Percentiles rank a stretch among this genome's conserved stretches.
These are phyloP conservation scores for Acleris literana DNA, from an alignment of 2,888 invertebrate genomes.

Conservation along the genomic window DNA sequence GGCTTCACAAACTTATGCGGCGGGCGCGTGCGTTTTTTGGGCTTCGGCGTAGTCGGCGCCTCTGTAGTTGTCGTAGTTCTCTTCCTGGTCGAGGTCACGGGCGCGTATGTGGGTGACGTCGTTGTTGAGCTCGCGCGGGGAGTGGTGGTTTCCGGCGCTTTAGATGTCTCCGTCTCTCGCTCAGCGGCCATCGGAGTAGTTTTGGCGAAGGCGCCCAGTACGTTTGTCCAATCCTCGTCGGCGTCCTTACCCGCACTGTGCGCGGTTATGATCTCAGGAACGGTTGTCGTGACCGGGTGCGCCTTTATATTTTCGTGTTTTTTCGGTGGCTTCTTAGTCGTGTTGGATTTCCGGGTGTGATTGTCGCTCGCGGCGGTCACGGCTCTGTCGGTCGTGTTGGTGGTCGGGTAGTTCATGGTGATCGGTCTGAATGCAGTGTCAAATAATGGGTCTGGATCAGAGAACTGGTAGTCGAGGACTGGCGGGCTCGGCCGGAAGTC, in stretches of 20 bases:
- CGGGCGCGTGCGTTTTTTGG: slow-evolving; percentile 70
- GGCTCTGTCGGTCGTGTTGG: slow-evolving; percentile 46
- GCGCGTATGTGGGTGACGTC: slow-evolving; percentile 37
- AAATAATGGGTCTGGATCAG: slow-evolving; percentile 59
- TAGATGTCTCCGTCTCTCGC: slow-evolving; percentile 52
- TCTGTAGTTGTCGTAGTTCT: slow-evolving; percentile 47
- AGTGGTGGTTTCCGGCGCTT: slow-evolving; percentile 48
- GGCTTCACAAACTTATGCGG: slow-evolving; percentile 66
- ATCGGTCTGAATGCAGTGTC: slow-evolving; percentile 73
- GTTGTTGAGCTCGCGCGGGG: slow-evolving; percentile 45
- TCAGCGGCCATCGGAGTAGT: slow-evolving; percentile 71
- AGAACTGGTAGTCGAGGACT: slow-evolving; percentile 64
- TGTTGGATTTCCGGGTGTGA: slow-evolving; percentile 52
- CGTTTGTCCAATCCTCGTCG: slow-evolving; percentile 65
- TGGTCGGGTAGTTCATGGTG: slow-evolving; percentile 53
- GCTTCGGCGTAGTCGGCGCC: slow-evolving; percentile 52
- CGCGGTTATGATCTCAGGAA: slow-evolving; percentile 71
- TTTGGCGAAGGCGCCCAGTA: slow-evolving; percentile 68
- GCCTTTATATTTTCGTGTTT: slow-evolving; percentile 61
- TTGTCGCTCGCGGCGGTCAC: slow-evolving; percentile 48
- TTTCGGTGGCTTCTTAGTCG: slow-evolving; percentile 57
- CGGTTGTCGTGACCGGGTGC: slow-evolving; percentile 55
- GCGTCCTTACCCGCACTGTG: slow-evolving; percentile 52
- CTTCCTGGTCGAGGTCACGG: slow-evolving; percentile 37
- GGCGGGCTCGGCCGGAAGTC: slow-evolving; percentile 76